Conservation (phyloP, 2,888 invertebrate species). For the Tridacna crocea region DNA sequence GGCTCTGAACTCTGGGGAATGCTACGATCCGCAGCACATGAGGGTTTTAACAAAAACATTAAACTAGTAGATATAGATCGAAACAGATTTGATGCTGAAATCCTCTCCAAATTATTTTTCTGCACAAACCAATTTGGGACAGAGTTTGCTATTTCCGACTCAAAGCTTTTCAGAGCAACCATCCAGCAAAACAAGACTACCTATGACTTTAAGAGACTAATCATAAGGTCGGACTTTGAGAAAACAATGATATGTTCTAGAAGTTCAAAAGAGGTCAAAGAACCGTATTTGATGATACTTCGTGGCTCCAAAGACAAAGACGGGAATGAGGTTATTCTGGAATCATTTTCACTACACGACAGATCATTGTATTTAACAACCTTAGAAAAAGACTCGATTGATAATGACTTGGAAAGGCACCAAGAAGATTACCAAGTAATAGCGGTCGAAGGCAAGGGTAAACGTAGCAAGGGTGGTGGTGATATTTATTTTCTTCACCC, state of each 20-base stretch:
- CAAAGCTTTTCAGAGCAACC: not conserved
- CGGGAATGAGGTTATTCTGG: not conserved
- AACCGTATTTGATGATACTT: not conserved
- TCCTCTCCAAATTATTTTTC: not conserved
- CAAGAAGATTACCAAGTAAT: not conserved
- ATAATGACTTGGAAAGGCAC: not conserved
- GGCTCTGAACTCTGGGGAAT: slow-evolving; percentile 64
- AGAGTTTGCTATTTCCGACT: not conserved
- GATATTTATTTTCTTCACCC: slow-evolving; percentile 3
- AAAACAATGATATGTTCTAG: not conserved
- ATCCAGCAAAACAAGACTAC: not conserved
- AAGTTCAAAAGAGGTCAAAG: not conserved
- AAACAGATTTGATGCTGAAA: not conserved
- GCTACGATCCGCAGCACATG: slow-evolving; percentile 39
- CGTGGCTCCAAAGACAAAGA: not conserved
- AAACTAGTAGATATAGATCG: slow-evolving; percentile 37
- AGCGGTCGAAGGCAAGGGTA: slow-evolving; percentile 7
- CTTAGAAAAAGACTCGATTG: not conserved
- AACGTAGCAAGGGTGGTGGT: not conserved
- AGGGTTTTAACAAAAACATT: slow-evolving; percentile 12
- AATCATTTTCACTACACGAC: not conserved
- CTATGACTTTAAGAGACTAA: not conserved
- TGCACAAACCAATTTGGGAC: not conserved
- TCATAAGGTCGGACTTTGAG: not conserved
- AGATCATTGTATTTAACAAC: not conserved